A percentile compares a stretch with the other conserved stretches of the same genome.
phyloP scores from a whole-genome alignment of 2,888 invertebrate genomes.

The Lumbricus terrestris region DNA sequence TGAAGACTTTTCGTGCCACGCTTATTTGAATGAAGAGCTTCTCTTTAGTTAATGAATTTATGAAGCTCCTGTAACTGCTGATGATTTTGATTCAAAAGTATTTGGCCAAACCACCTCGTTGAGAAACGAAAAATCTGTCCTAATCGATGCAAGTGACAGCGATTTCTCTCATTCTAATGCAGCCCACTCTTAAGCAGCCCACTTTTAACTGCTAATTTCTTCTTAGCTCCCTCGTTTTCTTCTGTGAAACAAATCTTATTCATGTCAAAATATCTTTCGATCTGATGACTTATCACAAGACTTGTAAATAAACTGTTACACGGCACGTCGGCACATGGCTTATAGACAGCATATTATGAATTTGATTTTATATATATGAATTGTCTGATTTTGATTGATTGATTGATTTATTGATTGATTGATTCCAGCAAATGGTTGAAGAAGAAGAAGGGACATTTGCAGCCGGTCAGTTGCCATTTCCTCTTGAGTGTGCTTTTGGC shows the following conservation, averaged over 20 bases:
- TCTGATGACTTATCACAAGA: background rate
- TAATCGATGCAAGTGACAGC: background rate
- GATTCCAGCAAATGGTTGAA: conserved; percentile 13
- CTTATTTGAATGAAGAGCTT: too few species aligned
- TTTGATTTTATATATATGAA: background rate
- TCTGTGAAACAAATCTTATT: background rate
- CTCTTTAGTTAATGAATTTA: too few species aligned
- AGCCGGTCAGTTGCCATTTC: background rate
- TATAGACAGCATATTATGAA: background rate
- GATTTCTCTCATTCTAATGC: background rate
- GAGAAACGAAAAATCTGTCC: background rate
- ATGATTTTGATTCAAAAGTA: too few species aligned
- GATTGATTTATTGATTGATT: too few species aligned
- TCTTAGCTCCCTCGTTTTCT: background rate
- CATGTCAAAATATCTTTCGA: background rate
- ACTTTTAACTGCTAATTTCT: background rate
- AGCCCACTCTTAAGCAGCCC: background rate
- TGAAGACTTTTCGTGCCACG: too few species aligned
- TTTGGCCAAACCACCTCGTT: too few species aligned
- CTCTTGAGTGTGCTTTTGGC: background rate
- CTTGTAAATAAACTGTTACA: background rate
- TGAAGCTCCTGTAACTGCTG: too few species aligned
- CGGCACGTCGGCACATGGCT: background rate
- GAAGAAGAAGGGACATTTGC: conserved; percentile 11
- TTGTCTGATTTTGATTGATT: background rate